Base-by-base conservation (phyloP, 92 coral and sea anemone species). In the Parazoanthus atlanticus region DNA sequence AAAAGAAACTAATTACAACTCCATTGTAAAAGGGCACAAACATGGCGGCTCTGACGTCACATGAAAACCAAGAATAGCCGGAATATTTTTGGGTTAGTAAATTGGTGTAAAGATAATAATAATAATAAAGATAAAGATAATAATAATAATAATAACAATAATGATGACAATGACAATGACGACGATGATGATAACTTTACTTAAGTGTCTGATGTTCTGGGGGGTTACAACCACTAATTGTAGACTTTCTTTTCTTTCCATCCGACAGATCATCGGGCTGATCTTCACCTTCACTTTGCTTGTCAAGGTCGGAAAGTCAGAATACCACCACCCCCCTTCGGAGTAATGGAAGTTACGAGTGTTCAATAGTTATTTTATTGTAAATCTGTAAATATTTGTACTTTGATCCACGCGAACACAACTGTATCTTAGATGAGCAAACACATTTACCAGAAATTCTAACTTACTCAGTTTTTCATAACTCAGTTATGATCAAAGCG, bases 241-340 rank as follows among this genome's bases (percentile, higher is more conserved):
- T 52, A 52, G 58, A 52, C 19, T 69, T n/a, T 76, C 12, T 34
- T 26, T 12, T 77, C 25, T 46, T 77, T n/a, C 81, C 32, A 41
- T 40, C 36, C 26, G 19, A 26, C 81, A 77, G 81, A 26, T 77
- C 36, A 77, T 77, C 33, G 81, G 81, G 8, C 54, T 77, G 21
- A 77, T 77, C 31, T 77, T 77, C 81, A 41, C 81, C 54, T 77
- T 77, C 29, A 77, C 81, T 5, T n/a, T 77, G 28, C 33, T 77
- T 15, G 49, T 77, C 26, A 77, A 77, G 56, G 33, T 77, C 49
- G 81, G 81, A 30, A 77, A 77, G 21, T 41, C 81, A 41, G 81
- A 77, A 4, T 77, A 77, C 6, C 81, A 41, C 58, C 49, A 26
- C 19, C 28, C 81, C 0, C 30, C 46, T n/a, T 30, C 81, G 23